Conservation (phyloP, 2,113 vertebrate species). For the Menidia beryllina region DNA sequence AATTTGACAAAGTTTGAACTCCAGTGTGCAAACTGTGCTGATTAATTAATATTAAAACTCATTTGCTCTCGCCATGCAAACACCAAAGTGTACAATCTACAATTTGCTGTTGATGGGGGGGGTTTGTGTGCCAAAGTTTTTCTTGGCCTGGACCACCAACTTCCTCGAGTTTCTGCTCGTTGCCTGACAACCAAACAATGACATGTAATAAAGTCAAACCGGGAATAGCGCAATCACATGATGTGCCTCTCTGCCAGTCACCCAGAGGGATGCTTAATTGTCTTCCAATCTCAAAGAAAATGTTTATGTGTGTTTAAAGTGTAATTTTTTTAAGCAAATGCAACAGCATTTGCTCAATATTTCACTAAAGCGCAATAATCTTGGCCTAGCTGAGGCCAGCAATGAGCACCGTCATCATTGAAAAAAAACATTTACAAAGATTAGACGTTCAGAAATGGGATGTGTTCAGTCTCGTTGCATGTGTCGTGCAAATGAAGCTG, state of each 20-base stretch:
- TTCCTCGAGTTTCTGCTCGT: conserved; percentile 8
- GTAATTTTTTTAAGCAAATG: conserved; percentile 6
- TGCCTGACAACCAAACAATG: conserved; percentile 33
- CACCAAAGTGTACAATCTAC: background rate
- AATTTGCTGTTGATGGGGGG: conserved; percentile 16
- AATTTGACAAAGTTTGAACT: background rate
- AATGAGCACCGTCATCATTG: conserved; percentile 33
- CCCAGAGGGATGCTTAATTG: background rate
- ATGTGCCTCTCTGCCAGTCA: background rate
- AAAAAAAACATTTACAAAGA: background rate
- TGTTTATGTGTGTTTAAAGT: conserved; percentile 7
- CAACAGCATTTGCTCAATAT: conserved; percentile 17
- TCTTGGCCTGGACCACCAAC: background rate
- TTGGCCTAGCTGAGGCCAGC: background rate
- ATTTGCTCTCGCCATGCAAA: conserved; percentile 1
- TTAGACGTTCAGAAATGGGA: conserved; percentile 17
- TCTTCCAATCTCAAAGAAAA: background rate
- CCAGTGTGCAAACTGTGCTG: background rate
- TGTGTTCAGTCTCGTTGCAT: conserved; percentile 23
- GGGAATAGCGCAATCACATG: conserved; percentile 3
- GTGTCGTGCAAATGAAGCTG: conserved; percentile 55
- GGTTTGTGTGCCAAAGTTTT: conserved; percentile 8
- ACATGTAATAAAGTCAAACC: conserved; percentile 19
- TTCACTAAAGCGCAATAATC: conserved; percentile 47
- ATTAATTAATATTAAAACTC: background rate